These are phyloP conservation scores for Coptotermes formosanus DNA, from an alignment of 1,140 invertebrate species.

Conservation along the genomic window DNA sequence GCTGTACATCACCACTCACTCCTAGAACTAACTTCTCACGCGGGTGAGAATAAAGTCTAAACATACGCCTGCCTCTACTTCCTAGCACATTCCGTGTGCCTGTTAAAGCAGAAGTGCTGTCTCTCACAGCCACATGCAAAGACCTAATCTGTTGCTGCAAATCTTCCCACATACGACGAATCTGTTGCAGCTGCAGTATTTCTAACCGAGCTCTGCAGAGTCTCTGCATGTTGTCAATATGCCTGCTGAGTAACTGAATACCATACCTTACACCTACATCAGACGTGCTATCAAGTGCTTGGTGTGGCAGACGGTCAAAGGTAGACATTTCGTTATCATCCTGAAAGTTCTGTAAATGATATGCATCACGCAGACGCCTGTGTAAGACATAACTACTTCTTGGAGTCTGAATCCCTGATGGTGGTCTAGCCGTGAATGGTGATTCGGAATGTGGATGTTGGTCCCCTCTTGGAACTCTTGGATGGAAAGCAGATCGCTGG, in stretches of 20 bases:
- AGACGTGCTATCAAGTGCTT: neutral
- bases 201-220: conserved; percentile 46
- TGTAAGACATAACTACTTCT: neutral
- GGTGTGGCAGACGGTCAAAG: neutral
- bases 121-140: conserved; percentile 51
- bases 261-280: conserved; percentile 41
- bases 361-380: neutral
- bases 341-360: conserved; percentile 28
- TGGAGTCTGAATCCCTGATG: neutral
- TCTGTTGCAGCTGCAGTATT: conserved; percentile 54
- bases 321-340: neutral
- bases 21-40: neutral
- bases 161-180: conserved; percentile 63
- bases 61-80: neutral
- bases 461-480: conserved; percentile 36
- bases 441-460: neutral
- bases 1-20: too few species aligned
- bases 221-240: conserved; percentile 50
- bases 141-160: conserved; percentile 58
- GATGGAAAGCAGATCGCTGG: conserved; percentile 47
- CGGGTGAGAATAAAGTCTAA: neutral
- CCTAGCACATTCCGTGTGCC: neutral
- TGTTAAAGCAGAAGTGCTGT: conserved; percentile 32
- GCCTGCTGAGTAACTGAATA: conserved; percentile 46
- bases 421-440: neutral